Evolutionary conservation across 2,888 invertebrate genomes (phyloP).

Genomic region (Himalopsyche anomala): DNA sequence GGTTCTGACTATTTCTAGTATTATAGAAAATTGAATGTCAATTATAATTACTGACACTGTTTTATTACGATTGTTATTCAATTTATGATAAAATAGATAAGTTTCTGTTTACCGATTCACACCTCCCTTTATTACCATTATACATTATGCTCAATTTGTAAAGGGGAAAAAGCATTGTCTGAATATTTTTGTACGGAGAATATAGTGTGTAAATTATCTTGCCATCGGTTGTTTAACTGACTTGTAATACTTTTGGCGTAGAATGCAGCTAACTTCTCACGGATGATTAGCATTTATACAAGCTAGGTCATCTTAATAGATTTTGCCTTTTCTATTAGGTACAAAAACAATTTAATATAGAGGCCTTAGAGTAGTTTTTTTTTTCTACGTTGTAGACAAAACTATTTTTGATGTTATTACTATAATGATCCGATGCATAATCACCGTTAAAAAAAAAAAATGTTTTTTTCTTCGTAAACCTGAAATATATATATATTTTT

Average conservation of each 20-base stretch:
- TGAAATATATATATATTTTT: constrained; percentile 8
- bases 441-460: neutral
- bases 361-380: constrained; percentile 22
- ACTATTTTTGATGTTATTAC: neutral
- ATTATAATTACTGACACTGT: no score
- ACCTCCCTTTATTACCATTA: no score
- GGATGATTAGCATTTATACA: neutral
- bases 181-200: constrained; percentile 17
- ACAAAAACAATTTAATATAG: constrained; percentile 28
- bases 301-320: constrained; percentile 18
- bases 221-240: constrained; percentile 28
- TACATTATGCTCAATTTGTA: neutral
- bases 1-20: no score
- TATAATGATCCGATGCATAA: neutral
- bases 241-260: neutral
- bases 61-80: no score
- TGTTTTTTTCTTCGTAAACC: neutral
- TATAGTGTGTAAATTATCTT: constrained; percentile 24
- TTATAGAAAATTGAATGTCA: no score
- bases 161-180: neutral
- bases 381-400: constrained; percentile 5
- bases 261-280: constrained; percentile 11
- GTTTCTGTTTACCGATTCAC: no score
- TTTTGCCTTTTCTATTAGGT: constrained; percentile 10
- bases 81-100: no score